phyloP scores from a whole-genome alignment of 2,888 invertebrate species.

The Amphimallon solstitiale region DNA sequence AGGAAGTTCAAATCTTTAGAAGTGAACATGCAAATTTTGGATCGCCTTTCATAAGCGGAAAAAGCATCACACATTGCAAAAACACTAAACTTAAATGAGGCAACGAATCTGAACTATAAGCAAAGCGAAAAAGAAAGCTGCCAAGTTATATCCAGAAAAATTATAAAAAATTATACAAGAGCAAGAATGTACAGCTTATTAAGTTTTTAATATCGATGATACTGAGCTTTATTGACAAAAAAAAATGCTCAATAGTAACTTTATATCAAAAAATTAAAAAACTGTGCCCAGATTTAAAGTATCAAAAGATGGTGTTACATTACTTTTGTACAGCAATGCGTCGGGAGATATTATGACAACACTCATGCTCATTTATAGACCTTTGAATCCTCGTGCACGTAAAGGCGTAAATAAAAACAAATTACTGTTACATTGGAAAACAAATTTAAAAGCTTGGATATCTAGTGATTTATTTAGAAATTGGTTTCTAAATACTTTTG shows the following conservation, averaged over 20 bases:
- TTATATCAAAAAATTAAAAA: constrained; percentile 43
- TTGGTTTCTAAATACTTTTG: constrained; percentile 46
- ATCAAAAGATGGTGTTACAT: constrained; percentile 44
- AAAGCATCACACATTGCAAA: too few species aligned
- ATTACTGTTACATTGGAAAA: constrained; percentile 44
- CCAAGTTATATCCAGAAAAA: too few species aligned
- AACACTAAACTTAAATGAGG: too few species aligned
- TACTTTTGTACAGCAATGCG: constrained; percentile 44
- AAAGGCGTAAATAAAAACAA: constrained; percentile 42
- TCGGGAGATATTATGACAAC: constrained; percentile 44
- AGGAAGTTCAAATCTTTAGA: too few species aligned
- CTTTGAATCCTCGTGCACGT: constrained; percentile 45
- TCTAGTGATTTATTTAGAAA: constrained; percentile 44
- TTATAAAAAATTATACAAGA: too few species aligned
- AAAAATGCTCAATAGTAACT: too few species aligned
- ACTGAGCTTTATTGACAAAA: constrained; percentile 47
- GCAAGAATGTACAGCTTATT: constrained; percentile 47
- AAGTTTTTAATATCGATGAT: constrained; percentile 52
- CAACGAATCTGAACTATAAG: too few species aligned
- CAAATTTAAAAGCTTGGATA: constrained; percentile 48
- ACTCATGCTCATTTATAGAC: constrained; percentile 47
- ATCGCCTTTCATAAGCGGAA: too few species aligned
- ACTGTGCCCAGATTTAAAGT: constrained; percentile 44
- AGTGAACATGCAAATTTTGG: too few species aligned
- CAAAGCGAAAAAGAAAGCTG: too few species aligned